These are phyloP conservation scores for Astur gentilis DNA, from an alignment of 2,113 vertebrate genomes.

Conservation along the genomic window DNA sequence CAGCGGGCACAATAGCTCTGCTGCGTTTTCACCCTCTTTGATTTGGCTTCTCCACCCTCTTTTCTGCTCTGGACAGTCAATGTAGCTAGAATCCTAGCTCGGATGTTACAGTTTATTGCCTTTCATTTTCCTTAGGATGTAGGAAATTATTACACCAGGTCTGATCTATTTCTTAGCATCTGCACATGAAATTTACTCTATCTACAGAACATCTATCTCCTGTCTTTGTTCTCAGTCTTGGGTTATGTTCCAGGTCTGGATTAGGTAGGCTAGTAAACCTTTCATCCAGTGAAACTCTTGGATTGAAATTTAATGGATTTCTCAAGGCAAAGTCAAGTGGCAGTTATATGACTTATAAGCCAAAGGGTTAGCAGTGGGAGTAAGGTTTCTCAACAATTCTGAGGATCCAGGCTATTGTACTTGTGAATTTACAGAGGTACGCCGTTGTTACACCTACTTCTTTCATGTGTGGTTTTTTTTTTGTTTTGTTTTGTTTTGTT, in stretches of 20 bases:
- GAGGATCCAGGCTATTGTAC: background rate
- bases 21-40: background rate
- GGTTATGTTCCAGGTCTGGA: background rate
- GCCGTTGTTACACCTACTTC: rapidly evolving
- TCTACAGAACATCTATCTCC: background rate
- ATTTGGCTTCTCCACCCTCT: background rate
- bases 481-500: too few relatives aligned
- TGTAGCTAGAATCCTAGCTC: background rate
- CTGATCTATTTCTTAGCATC: background rate
- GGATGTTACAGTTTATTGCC: background rate
- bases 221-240: background rate
- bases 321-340: background rate
- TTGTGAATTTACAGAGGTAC: background rate
- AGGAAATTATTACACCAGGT: background rate
- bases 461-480: background rate
- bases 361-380: background rate
- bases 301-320: background rate
- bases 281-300: background rate
- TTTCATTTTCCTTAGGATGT: background rate
- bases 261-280: background rate
- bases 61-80: background rate
- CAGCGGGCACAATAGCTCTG: background rate
- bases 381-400: background rate
- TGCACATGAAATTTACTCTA: background rate
- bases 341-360: background rate